Conservation (phyloP, 2,113 vertebrate species). For the Todiramphus chloris region DNA sequence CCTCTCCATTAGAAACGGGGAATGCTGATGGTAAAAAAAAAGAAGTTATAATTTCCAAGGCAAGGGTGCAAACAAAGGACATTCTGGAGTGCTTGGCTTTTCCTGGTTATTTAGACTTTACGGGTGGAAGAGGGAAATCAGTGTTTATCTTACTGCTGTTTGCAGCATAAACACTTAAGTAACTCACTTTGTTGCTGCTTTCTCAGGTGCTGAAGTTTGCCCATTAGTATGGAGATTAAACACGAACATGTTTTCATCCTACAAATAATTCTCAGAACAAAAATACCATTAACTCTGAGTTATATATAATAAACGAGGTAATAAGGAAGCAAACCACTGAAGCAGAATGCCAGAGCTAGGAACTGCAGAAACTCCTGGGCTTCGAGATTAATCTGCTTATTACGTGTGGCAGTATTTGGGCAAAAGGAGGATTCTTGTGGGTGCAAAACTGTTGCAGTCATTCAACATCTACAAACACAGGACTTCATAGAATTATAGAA, state of each 20-base stretch:
- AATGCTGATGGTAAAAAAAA: neutral
- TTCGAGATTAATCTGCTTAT: neutral
- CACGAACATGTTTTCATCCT: neutral
- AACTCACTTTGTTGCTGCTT: neutral
- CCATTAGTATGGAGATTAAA: neutral
- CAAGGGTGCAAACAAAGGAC: neutral
- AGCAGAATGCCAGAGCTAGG: neutral
- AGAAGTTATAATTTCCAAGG: neutral
- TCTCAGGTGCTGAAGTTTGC: neutral
- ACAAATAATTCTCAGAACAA: neutral
- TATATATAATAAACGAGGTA: neutral
- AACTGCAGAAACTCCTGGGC: neutral
- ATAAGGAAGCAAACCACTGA: constrained; percentile 28
- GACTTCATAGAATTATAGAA: neutral
- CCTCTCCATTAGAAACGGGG: neutral
- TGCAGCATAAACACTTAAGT: neutral
- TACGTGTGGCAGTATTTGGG: neutral
- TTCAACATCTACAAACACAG: neutral
- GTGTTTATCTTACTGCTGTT: neutral
- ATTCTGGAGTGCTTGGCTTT: neutral
- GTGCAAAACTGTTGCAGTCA: neutral
- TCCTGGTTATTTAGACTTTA: neutral
- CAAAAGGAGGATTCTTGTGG: neutral
- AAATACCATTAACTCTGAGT: neutral
- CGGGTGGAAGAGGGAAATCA: neutral